Conservation (phyloP, 2,888 invertebrate genomes). For the Macaria notata region DNA sequence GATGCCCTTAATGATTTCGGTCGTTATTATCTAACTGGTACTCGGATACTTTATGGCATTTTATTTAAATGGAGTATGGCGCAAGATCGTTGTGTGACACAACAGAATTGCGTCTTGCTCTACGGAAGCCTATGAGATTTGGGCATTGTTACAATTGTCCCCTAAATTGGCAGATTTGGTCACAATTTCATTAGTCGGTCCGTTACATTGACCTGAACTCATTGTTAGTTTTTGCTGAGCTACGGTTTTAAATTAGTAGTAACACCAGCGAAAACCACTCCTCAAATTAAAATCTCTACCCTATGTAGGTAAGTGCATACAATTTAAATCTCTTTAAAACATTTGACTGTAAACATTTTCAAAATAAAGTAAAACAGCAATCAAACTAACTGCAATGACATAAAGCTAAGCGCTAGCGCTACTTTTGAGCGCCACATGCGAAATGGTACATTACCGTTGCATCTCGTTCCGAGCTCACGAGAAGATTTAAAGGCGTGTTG, state of each 20-base stretch:
- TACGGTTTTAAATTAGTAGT: conserved; percentile 1
- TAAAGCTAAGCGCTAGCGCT: conserved; percentile 13
- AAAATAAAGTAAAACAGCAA: neutral
- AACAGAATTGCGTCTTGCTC: conserved; percentile 39
- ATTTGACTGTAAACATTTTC: no score
- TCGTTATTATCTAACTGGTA: conserved; percentile 27
- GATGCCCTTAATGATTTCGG: conserved; percentile 33
- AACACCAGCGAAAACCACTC: no score
- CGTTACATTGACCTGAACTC: conserved; percentile 28
- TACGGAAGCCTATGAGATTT: conserved; percentile 48
- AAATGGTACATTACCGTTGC: conserved; percentile 37
- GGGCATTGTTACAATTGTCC: conserved; percentile 47
- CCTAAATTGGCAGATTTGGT: conserved; percentile 40
- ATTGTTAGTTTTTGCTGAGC: conserved; percentile 24
- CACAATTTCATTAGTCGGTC: conserved; percentile 35
- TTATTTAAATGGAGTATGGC: conserved; percentile 20
- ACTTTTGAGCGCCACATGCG: conserved; percentile 24
- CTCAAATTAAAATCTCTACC: no score
- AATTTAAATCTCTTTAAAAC: no score
- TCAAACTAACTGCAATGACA: conserved; percentile 12
- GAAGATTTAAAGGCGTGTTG: conserved; percentile 51
- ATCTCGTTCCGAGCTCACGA: conserved; percentile 31
- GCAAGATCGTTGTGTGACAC: conserved; percentile 35
- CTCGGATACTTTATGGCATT: conserved; percentile 16
- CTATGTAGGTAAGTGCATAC: no score